Conservation (phyloP, 1,140 invertebrate species). For the Saccostrea cuccullata region DNA sequence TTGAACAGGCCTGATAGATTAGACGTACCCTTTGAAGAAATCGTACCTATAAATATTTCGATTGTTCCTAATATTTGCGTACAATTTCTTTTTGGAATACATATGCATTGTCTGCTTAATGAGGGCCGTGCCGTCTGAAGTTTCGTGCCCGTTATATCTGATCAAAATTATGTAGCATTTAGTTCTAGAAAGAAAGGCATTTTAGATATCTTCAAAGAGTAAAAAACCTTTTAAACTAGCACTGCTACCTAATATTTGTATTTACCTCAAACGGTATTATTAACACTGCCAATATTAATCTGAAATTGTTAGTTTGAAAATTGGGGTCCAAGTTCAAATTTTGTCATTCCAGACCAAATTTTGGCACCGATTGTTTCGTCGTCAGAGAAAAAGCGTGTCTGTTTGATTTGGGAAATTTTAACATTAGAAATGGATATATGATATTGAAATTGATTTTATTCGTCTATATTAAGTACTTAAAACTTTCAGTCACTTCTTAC, state of each 20-base stretch:
- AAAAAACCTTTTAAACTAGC: constrained; percentile 11
- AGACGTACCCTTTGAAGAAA: not conserved
- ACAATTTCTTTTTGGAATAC: constrained; percentile 17
- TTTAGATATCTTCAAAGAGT: constrained; percentile 21
- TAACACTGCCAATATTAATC: constrained; percentile 15
- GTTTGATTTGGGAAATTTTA: constrained; percentile 5
- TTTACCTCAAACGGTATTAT: constrained; percentile 14
- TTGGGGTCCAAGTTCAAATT: constrained; percentile 2
- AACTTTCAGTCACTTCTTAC: not conserved
- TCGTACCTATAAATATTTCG: constrained; percentile 32
- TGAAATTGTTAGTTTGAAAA: not conserved
- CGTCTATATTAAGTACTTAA: not conserved
- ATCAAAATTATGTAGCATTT: constrained; percentile 19
- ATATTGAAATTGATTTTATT: not conserved
- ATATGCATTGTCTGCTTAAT: constrained; percentile 1
- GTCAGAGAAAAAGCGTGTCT: not conserved
- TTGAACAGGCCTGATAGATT: not conserved
- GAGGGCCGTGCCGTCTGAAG: constrained; percentile 11
- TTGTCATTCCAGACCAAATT: constrained; percentile 30
- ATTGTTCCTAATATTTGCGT: constrained; percentile 29
- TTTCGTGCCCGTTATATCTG: not conserved
- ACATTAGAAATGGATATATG: not conserved
- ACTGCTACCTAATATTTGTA: constrained; percentile 20
- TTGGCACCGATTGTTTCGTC: constrained; percentile 31
- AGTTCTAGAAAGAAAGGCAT: not conserved